These are phyloP conservation scores for Anodontia alba DNA, from an alignment of 2,888 invertebrate genomes.

Conservation along the genomic window DNA sequence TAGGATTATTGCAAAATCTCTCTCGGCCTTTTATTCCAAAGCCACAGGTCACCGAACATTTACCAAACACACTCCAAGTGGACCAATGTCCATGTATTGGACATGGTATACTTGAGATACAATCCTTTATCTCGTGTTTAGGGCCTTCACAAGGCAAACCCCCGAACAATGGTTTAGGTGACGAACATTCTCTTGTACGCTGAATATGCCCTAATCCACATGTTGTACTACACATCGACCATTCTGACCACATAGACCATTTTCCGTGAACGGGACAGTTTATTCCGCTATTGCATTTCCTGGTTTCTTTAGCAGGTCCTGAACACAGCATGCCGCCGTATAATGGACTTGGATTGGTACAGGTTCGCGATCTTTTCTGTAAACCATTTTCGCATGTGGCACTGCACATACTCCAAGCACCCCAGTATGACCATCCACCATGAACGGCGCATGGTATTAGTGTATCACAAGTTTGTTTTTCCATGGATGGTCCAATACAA, in stretches of 20 bases:
- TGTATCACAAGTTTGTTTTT: constrained; percentile 44
- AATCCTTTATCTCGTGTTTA: constrained; percentile 15
- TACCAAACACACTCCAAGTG: constrained; percentile 35
- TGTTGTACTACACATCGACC: constrained; percentile 34
- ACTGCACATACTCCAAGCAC: constrained; percentile 40
- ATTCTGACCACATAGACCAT: constrained; percentile 53
- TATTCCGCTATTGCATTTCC: constrained; percentile 32
- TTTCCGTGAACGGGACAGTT: constrained; percentile 39
- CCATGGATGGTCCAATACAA: constrained; percentile 41
- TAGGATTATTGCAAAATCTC: constrained; percentile 49
- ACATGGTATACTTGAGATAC: constrained; percentile 38
- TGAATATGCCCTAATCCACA: constrained; percentile 46
- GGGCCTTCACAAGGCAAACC: constrained; percentile 43
- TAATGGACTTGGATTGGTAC: constrained; percentile 51
- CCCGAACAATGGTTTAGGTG: constrained; percentile 41
- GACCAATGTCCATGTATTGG: constrained; percentile 43
- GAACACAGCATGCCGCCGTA: constrained; percentile 46
- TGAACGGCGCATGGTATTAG: constrained; percentile 46
- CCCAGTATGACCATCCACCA: constrained; percentile 55
- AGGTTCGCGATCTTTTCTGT: constrained; percentile 38
- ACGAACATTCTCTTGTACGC: constrained; percentile 34
- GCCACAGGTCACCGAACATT: constrained; percentile 36
- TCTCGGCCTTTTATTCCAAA: constrained; percentile 11
- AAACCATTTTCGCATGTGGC: constrained; percentile 44
- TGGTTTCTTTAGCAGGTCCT: constrained; percentile 39